Base-by-base conservation (phyloP, 2,888 invertebrate species). In the Mystacides longicornis region DNA sequence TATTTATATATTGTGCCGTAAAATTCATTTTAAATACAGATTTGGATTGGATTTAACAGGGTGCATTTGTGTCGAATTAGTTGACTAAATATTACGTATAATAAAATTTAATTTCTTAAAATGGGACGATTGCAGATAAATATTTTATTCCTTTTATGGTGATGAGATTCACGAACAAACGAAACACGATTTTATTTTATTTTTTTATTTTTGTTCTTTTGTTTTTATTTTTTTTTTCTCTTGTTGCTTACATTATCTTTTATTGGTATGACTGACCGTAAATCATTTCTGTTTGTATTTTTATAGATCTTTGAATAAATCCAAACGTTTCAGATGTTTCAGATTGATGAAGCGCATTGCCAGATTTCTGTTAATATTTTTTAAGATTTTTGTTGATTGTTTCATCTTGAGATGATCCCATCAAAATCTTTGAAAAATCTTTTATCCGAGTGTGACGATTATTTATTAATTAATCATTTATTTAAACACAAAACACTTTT, bases 301-400 rank as follows among this genome's bases (percentile, higher is more conserved):
- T n/a, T n/a, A n/a, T n/a, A n/a, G n/a, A n/a, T 23, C 55, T 23
- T 21, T 56, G 23, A 42, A 49, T 52, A 51, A 27, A 52, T 52
- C 50, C 49, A 60, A 52, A 37, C 60, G 57, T 43, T 60, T 60
- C 57, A 60, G 31, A 42, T 60, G 60, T 57, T 60, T 60, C 49
- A 57, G 45, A 49, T 60, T 57, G 23, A 60, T 55, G 55, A 54
- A 57, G 52, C 50, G 48, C 55, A 54, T 60, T 52, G 45, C n/a
- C n/a, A n/a, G n/a, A n/a, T n/a, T 60, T 31, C 51, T 57, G 48
- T 51, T 42, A 27, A 54, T 47, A 21, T 54, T 49, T 42, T 23
- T 48, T 31, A 53, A 48, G 48, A 50, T 53, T 23, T 46, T 53
- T 53, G 37, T 45, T 46, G 33, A 43, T 31, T 56, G 50, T 55